Base-by-base conservation (phyloP, 2,888 invertebrate genomes). In the Paralinhomoeus sp. region DNA sequence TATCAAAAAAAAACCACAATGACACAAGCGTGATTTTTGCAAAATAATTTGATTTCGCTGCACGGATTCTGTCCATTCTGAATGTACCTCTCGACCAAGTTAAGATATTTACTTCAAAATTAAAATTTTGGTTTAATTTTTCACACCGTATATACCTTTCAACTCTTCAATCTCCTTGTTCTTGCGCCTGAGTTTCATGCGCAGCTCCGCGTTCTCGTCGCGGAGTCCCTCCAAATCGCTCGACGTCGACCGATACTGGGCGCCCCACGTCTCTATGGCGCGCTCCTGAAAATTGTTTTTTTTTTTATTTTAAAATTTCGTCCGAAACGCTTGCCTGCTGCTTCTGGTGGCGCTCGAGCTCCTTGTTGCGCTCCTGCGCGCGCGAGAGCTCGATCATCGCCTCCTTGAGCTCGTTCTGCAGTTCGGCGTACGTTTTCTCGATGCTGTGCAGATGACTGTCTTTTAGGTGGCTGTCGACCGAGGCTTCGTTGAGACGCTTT, bases 171-270 rank as follows among this genome's bases (percentile, higher is more conserved):
- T 53, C 43, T 57, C 56, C 33, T 54, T 54, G 40, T 50, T 49
- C 38, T 56, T 57, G 24, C 55, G 40, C 23, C 57, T 47, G 9
- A 56, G 50, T 41, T 54, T 54, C 15, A 52, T 52, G 27, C 57
- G 54, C 39, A 57, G 43, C 0, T 53, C 48, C 17, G 51, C 52
- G 43, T 57, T 57, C 46, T 57, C 57, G 45, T 57, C 57, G 27
- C 54, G 45, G 31, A 56, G 41, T 15, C 44, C 48, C 33, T 57
- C 54, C 42, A 57, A 40, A 24, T 57, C 57, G 35, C 45, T 45
- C 13, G 49, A 45, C 18, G 53, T 42, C 24, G 46, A 47, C 22
- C 50, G 46, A 40, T 56, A 54, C 43, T 57, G 54, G 2, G 45
- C n/a, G 22, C 56, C 57, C 49, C 57, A 54, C 17, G 48, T 52